A percentile compares a stretch with the other conserved stretches of the same genome.
Conservation (phyloP, 2,113 vertebrate species). For the Campylomormyrus numenius region DNA sequence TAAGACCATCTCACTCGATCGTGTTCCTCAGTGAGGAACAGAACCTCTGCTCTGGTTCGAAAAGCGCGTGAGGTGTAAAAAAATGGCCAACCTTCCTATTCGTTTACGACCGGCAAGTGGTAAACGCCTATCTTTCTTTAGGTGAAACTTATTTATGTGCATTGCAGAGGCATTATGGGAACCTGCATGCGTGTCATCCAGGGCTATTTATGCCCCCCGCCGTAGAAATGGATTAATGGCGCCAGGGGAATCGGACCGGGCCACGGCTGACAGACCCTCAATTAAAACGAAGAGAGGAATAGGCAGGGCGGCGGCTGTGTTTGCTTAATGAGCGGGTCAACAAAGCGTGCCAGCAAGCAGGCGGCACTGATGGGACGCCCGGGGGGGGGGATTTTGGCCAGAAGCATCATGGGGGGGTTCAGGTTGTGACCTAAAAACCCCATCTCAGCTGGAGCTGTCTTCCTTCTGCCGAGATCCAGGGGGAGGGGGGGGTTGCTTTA, state of each 20-base stretch:
- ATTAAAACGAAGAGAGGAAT: conserved; percentile 15
- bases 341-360: conserved; percentile 7
- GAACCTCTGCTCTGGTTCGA: background rate
- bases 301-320: background rate
- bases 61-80: background rate
- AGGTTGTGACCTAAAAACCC: conserved; percentile 22
- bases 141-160: background rate
- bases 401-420: background rate
- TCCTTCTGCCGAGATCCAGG: conserved; percentile 14
- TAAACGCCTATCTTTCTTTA: background rate
- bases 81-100: background rate
- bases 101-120: background rate
- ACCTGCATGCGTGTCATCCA: background rate
- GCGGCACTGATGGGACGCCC: background rate
- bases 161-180: background rate
- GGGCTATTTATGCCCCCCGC: background rate
- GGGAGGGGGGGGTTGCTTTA: conserved; percentile 4
- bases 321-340: conserved; percentile 11
- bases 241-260: conserved; percentile 7
- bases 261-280: conserved; percentile 8
- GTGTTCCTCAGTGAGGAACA: background rate
- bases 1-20: background rate
- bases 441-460: conserved; percentile 24
- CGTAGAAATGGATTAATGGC: conserved; percentile 12
- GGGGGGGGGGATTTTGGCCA: background rate